These are phyloP conservation scores for Saccostrea cuccullata DNA, from an alignment of 1,140 invertebrate genomes.

Conservation along the genomic window DNA sequence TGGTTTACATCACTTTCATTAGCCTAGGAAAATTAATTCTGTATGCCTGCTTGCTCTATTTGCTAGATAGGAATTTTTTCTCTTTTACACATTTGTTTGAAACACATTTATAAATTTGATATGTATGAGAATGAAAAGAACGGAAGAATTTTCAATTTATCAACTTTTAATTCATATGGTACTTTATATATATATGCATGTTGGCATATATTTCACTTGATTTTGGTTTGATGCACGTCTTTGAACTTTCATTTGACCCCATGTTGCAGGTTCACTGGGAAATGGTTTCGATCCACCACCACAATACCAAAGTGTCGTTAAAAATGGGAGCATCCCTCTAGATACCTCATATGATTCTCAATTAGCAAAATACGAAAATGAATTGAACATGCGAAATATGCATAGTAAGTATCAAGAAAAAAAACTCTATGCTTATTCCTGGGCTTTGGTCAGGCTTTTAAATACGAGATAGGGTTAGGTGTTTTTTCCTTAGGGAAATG, in stretches of 20 bases:
- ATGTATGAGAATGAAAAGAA: constrained; percentile 10
- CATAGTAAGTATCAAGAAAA: constrained; percentile 58
- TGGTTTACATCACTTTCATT: constrained; percentile 28
- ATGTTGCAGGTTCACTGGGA: constrained; percentile 55
- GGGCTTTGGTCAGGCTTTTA: constrained; percentile 22
- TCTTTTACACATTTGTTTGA: neutral
- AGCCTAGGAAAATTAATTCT: constrained; percentile 27
- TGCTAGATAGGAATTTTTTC: constrained; percentile 11
- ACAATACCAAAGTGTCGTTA: constrained; percentile 34
- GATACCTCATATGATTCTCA: constrained; percentile 71
- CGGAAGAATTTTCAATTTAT: neutral
- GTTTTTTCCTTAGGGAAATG: neutral
- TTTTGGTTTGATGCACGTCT: constrained; percentile 35
- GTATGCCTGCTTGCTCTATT: constrained; percentile 13
- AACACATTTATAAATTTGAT: neutral
- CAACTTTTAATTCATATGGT: constrained; percentile 9
- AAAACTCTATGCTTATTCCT: neutral
- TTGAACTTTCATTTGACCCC: constrained; percentile 37
- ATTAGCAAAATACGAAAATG: constrained; percentile 65
- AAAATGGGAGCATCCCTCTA: constrained; percentile 58
- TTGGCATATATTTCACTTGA: constrained; percentile 27
- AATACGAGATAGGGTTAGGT: neutral
- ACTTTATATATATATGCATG: constrained; percentile 17
- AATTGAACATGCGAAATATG: constrained; percentile 71
- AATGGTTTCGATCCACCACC: constrained; percentile 59